Evolutionary conservation across 2,113 vertebrate species (phyloP), one percentile per base, ranked within the genome.

Genomic region (Canis aureus): DNA sequence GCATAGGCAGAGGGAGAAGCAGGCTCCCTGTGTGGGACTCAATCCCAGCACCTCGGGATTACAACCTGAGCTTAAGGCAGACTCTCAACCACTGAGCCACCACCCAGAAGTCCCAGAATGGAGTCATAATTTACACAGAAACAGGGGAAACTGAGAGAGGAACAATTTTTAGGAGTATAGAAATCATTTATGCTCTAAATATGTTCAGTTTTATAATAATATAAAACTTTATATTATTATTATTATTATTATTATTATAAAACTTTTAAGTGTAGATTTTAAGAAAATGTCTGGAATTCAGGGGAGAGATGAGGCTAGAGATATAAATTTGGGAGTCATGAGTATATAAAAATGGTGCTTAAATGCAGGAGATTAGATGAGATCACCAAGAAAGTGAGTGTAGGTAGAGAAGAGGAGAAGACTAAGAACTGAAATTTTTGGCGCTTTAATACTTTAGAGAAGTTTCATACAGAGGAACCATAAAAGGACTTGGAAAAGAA

Each of bases 401-500:
- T 83, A 74, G 11, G 27, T 90, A 29, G 32, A 79, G 60, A 89
- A 76, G 12, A 67, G 38, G 27, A 20, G 12, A 89, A 16, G 23
- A 85, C 32, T 81, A 81, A 95, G 49, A 81, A 60, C 20, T 53
- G 32, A 82, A 87, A 91, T 22, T 8, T 76, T 76, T 69, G 43
- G 25, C 20, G 23, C 11, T n/a, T 49, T 90, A 86, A 86, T 74
- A 76, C 49, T 76, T 86, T 57, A 78, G 71, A 19, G 32, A 81
- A 29, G 43, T 43, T 43, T 43, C 43, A 74, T 81, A 32, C 87
- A 27, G 76, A 91, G 69, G 66, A 69, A 91, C 17, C 16, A 81
- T 86, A 69, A 78, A 76, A 95, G 27, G n/a, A 76, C 22, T 79
- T 88, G 59, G 17, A 95, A 74, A 80, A 89, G 29, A 27, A 93